phyloP scores from a whole-genome alignment of 2,888 invertebrate species.

The Lithophane semibrunnea region DNA sequence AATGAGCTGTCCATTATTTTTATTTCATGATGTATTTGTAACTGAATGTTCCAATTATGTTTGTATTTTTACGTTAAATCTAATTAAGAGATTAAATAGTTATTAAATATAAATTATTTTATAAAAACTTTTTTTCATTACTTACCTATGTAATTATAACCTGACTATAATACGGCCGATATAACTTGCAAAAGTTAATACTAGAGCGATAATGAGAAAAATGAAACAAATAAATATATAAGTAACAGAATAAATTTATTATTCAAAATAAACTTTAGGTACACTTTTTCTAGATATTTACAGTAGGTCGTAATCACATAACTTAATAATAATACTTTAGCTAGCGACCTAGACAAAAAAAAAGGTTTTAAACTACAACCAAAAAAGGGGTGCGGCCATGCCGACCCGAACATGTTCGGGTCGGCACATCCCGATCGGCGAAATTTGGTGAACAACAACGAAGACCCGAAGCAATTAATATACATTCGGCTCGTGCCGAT shows the following conservation, averaged over 20 bases:
- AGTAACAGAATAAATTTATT: constrained; percentile 62
- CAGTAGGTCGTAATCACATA: constrained; percentile 59
- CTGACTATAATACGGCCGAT: no score
- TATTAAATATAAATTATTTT: background rate
- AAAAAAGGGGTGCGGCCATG: background rate
- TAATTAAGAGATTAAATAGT: constrained; percentile 30
- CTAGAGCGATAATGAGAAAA: background rate
- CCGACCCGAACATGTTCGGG: background rate
- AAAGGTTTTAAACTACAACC: background rate
- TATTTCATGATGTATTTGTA: background rate
- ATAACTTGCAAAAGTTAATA: no score
- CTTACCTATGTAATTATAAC: no score
- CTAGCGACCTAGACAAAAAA: constrained; percentile 39
- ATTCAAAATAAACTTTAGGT: constrained; percentile 54
- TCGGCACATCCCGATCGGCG: background rate
- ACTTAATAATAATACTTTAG: constrained; percentile 59
- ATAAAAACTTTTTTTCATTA: no score
- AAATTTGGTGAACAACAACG: background rate
- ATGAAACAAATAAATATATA: constrained; percentile 44
- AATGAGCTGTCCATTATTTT: background rate
- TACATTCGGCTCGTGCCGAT: background rate
- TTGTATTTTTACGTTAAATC: background rate
- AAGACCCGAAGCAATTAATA: background rate
- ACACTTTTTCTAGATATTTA: constrained; percentile 43
- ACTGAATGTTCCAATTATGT: constrained; percentile 37